A percentile compares a stretch with the other conserved stretches of the same genome.
These are phyloP conservation scores for Carabus problematicus DNA, from an alignment of 2,888 invertebrate genomes.

Conservation along the genomic window DNA sequence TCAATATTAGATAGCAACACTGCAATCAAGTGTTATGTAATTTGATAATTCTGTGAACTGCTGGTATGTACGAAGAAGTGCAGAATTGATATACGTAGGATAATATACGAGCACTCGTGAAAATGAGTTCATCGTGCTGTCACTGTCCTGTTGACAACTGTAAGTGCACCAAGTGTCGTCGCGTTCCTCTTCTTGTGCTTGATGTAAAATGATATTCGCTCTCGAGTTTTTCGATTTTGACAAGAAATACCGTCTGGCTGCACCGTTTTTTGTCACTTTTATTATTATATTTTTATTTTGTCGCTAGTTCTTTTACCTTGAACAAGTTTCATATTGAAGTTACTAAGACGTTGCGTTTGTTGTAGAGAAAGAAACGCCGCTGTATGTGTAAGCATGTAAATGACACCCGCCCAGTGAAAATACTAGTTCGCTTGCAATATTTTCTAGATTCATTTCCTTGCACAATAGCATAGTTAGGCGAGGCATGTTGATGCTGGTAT, in stretches of 20 bases:
- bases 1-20: too few species aligned
- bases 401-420: constrained; percentile 31
- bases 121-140: constrained; percentile 27
- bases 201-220: constrained; percentile 41
- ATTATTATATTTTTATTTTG: constrained; percentile 41
- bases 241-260: constrained; percentile 39
- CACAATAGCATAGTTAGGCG: constrained; percentile 11
- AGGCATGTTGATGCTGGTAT: constrained; percentile 1
- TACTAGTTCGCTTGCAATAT: constrained; percentile 20
- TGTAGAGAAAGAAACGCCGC: neutral
- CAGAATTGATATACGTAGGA: constrained; percentile 3
- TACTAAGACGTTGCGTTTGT: neutral
- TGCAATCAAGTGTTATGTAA: too few species aligned
- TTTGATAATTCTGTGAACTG: too few species aligned
- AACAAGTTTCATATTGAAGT: constrained; percentile 33
- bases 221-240: constrained; percentile 41
- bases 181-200: constrained; percentile 17
- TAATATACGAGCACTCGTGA: constrained; percentile 28
- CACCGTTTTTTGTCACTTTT: constrained; percentile 23
- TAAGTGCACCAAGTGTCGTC: constrained; percentile 18
- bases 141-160: constrained; percentile 31
- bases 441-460: constrained; percentile 30
- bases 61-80: too few species aligned
- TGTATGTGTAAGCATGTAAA: constrained; percentile 34
- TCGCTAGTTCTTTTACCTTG: constrained; percentile 37